phyloP scores from a whole-genome alignment of 2,113 vertebrate species.

The Pelvicachromis taeniatus region DNA sequence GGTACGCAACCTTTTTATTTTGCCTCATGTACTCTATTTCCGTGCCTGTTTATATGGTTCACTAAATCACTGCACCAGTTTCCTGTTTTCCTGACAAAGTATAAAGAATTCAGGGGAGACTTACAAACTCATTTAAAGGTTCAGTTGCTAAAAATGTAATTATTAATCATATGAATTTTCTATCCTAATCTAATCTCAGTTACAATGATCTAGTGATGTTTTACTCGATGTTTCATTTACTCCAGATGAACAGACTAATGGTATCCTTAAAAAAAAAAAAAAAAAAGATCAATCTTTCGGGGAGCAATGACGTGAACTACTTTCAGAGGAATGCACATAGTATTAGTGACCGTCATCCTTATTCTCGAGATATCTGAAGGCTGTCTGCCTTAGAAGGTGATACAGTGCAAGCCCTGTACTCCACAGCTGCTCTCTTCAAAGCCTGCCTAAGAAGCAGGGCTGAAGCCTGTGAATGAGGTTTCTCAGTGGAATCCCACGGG shows the following conservation, averaged over 20 bases:
- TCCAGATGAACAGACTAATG: neutral
- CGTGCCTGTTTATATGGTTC: neutral
- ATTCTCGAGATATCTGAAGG: neutral
- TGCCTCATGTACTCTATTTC: neutral
- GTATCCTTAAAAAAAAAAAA: neutral
- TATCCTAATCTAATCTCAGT: neutral
- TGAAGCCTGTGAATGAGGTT: constrained; percentile 17
- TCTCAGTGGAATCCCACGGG: constrained; percentile 19
- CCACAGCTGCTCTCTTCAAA: neutral
- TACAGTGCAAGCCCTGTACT: neutral
- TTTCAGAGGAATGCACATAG: neutral
- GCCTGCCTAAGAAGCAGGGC: neutral
- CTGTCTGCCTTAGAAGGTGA: neutral
- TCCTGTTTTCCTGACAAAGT: neutral
- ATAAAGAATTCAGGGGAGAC: neutral
- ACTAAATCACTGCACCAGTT: neutral
- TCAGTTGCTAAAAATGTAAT: neutral
- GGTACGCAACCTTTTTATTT: neutral
- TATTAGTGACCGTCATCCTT: neutral
- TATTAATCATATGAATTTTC: neutral
- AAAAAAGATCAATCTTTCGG: neutral
- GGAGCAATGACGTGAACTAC: neutral
- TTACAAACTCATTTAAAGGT: neutral
- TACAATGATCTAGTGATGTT: neutral
- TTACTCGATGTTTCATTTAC: neutral